A percentile compares a stretch with the other conserved stretches of the same genome.
Evolutionary conservation across 2,797 vertebrate species (phyloP).

Genomic region (Xyrichtys novacula): DNA sequence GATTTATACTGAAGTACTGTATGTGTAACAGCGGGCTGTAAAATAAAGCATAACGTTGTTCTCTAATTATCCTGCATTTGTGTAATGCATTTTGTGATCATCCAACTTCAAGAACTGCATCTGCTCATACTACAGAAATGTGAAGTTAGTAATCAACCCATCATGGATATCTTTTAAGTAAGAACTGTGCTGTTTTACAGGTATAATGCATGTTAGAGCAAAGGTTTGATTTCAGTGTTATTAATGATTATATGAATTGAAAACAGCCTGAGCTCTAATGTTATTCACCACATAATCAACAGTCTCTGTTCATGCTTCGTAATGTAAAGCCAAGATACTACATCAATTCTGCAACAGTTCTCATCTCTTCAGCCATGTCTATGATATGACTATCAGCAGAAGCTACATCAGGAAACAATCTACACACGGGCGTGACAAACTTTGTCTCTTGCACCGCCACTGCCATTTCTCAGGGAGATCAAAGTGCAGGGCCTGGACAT

Average conservation of each 20-base stretch:
- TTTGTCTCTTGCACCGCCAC: background rate
- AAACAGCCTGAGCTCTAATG: background rate
- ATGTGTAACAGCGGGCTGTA: slow-evolving; percentile 73
- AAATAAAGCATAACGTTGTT: slow-evolving; percentile 75
- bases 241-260: background rate
- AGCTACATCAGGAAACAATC: background rate
- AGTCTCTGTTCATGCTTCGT: background rate
- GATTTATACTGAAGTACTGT: slow-evolving; percentile 66
- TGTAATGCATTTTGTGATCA: slow-evolving; percentile 61
- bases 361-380: background rate
- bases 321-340: background rate
- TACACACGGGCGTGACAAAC: background rate
- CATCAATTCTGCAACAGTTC: background rate
- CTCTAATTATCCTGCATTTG: slow-evolving; percentile 58
- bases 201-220: slow-evolving; percentile 9
- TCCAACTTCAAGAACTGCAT: slow-evolving; percentile 17
- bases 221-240: slow-evolving; percentile 4
- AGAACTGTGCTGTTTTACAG: background rate
- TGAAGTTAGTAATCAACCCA: slow-evolving; percentile 1
- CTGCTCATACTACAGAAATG: background rate
- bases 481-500: slow-evolving; percentile 11
- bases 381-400: background rate
- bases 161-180: background rate
- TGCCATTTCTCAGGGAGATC: slow-evolving; percentile 5
- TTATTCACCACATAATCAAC: background rate